Base-by-base conservation (phyloP, 1,140 invertebrate species). In the Lasaia peninsularis region DNA sequence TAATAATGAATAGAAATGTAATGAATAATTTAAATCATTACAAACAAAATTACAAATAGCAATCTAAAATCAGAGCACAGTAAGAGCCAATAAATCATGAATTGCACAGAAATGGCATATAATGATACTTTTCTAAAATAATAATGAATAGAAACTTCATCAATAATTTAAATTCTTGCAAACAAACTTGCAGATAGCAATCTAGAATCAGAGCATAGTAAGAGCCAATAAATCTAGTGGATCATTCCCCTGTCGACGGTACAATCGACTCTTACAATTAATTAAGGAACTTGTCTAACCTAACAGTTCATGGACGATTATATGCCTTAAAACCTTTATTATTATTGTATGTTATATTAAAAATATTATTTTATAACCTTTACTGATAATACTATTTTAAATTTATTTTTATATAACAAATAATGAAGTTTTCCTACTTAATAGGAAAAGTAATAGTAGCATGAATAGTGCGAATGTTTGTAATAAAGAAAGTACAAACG, bases 211-310 rank as follows among this genome's bases (percentile, higher is more conserved):
- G 63, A 69, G 54, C 60, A 62, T 34, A 33, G 16, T 62, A 70
- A 73, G 66, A 70, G 57, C 48, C 67, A 61, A 72, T 74, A 74
- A 74, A 76, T 76, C 69, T 72, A 67, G 62, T 56, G 69, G 69
- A 76, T 76, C 71, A 73, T 74, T 76, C 73, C 69, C 63, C 65
- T 76, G 73, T 73, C 73, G 67, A 66, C 71, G 65, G 62, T 63
- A 75, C 71, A 63, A 71, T 75, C 66, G 66, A 61, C 65, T 67
- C 61, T 66, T 64, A 69, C 67, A 73, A 76, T 76, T 71, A 73
- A 75, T 75, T 73, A 73, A 68, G 61, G 71, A 73, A 70, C 66
- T 65, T 60, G 65, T 58, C 62, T 63, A 68, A 65, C 57, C 56
- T 55, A 28, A 37, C 53, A 44, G 60, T 56, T 66, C 57, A 56